Evolutionary conservation across 2,888 invertebrate genomes (phyloP).

Genomic region (Eumacrocentrus americanus): DNA sequence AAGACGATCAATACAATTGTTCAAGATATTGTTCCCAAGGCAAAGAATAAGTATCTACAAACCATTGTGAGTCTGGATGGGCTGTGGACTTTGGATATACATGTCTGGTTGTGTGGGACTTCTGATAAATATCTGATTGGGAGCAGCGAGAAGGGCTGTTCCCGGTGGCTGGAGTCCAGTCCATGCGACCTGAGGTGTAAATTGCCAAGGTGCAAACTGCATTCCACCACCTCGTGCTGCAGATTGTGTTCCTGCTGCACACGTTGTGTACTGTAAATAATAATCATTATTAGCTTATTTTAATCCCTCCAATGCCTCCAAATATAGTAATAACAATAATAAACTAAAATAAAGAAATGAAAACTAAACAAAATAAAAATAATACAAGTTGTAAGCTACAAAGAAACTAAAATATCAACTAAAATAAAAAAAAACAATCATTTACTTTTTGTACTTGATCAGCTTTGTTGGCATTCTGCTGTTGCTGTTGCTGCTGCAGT

Average conservation of each 20-base stretch:
- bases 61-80: constrained; percentile 74
- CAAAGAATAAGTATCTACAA: constrained; percentile 51
- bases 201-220: constrained; percentile 83
- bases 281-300: too few relatives aligned
- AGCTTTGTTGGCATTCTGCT: constrained; percentile 53
- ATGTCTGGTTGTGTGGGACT: constrained; percentile 80
- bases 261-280: constrained; percentile 57
- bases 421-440: constrained; percentile 10
- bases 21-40: background rate
- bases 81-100: constrained; percentile 82
- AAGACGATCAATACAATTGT: too few relatives aligned
- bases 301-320: too few relatives aligned
- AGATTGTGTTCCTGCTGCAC: constrained; percentile 55
- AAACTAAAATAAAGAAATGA: background rate
- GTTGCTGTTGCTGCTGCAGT: constrained; percentile 53
- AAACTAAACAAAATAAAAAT: background rate
- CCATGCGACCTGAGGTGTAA: constrained; percentile 80
- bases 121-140: constrained; percentile 83
- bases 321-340: too few relatives aligned
- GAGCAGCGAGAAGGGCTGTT: constrained; percentile 69
- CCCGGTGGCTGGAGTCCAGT: constrained; percentile 72
- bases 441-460: constrained; percentile 59
- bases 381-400: too few relatives aligned
- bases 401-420: background rate
- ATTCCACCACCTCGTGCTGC: constrained; percentile 62